phyloP scores from a whole-genome alignment of 2,113 vertebrate species.

The Thermophis baileyi region DNA sequence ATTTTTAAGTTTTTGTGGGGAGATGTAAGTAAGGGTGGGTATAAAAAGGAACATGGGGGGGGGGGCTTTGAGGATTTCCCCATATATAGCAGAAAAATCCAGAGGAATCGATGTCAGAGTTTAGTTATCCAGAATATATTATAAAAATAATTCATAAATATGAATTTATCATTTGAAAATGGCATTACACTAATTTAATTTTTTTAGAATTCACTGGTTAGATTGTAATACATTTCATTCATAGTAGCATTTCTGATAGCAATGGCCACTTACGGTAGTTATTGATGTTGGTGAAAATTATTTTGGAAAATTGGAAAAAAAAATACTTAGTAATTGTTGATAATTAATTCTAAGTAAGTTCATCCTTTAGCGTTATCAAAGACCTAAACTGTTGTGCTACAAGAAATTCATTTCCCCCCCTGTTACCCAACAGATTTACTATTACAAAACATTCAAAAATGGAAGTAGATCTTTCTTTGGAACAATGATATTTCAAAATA shows the following conservation, averaged over 20 bases:
- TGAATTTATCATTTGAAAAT: not conserved
- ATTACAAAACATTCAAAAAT: not conserved
- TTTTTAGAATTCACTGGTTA: not conserved
- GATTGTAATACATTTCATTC: not conserved
- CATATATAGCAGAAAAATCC: not conserved
- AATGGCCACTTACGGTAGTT: not conserved
- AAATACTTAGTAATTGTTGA: not conserved
- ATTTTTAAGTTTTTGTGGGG: not conserved
- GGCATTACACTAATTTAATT: not conserved
- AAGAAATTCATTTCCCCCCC: not conserved
- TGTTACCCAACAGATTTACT: not conserved
- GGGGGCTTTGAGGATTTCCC: not conserved
- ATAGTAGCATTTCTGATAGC: not conserved
- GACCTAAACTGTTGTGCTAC: not conserved
- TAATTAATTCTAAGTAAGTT: not conserved
- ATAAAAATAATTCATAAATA: not conserved
- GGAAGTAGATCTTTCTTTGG: not conserved
- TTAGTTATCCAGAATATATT: not conserved
- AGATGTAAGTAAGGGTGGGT: not conserved
- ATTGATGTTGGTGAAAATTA: not conserved
- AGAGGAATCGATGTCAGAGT: not conserved
- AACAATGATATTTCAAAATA: not conserved
- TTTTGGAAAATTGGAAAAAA: not conserved
- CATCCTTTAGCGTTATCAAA: not conserved
- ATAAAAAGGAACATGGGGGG: not conserved